Base-by-base conservation (phyloP, 2,888 invertebrate species). In the Andrena trimmerana region DNA sequence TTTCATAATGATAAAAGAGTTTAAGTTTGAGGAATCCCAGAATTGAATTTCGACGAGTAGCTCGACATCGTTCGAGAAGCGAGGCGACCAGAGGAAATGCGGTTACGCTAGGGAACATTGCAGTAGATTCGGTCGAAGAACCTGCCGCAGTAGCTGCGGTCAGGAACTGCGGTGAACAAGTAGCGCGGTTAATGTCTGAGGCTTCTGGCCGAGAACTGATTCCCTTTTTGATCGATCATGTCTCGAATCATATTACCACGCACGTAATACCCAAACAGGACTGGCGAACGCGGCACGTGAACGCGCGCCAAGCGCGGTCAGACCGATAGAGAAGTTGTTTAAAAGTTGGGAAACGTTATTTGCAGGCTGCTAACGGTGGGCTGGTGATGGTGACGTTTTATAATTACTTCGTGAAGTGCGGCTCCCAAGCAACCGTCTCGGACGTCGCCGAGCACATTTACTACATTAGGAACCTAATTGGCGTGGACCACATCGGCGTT, bases 321-420 rank as follows among this genome's bases (percentile, higher is more conserved):
- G 13, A 10, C 33, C 36, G 4, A 13, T n/a, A 0, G 57, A 10
- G 27, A 66, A 7, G 5, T 16, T 8, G 50, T 48, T 33, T 42
- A 16, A 16, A 54, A 2, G 57, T 10, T 42, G 13, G 27, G 13
- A 27, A 10, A 27, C 20, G 69, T 57, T 69, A 13, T 36, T 82
- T 77, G 8, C 85, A 94, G 94, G 97, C 97, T 73, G 95, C 96
- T 86, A 98, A 98, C 94, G 97, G 97, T 54, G 98, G 98, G 66
- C 96, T 98, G 60, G 97, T 98, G 81, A 98, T 98, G 98, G 97
- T 98, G 87, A 98, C 98, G 94, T 98, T 98, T 94, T 98, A 97
- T 94, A 97, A 97, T 72, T 96, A 97, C 93, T 96, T 97, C 94
- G 96, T 98, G 90, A 97, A 97, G 85, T 98, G 98, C 93, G 96